Conservation (phyloP, 2,888 invertebrate genomes). For the Agriopis aurantiaria region DNA sequence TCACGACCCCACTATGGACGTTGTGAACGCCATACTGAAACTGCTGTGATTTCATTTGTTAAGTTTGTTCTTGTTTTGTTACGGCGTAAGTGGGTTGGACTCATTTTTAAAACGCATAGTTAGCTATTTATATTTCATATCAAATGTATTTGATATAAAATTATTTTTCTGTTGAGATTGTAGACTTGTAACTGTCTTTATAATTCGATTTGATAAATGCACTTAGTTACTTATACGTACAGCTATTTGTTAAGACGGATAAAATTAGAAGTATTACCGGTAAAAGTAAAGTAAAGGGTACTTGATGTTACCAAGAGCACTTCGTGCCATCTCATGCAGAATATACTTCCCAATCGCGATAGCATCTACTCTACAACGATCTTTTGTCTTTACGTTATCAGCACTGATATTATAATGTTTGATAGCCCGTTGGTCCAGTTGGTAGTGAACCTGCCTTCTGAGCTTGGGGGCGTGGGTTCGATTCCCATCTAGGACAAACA, state of each 20-base stretch:
- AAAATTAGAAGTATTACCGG: background rate
- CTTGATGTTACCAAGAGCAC: slow-evolving; percentile 3
- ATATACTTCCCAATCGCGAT: background rate
- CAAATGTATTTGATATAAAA: slow-evolving; percentile 7
- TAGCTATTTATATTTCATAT: slow-evolving; percentile 15
- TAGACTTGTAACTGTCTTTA: background rate
- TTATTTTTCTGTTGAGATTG: slow-evolving; percentile 15
- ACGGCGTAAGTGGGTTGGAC: slow-evolving; percentile 4
- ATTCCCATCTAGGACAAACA: no score
- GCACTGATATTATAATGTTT: background rate
- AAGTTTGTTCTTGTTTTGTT: slow-evolving; percentile 30
- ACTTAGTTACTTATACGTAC: slow-evolving; percentile 4
- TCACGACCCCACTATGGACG: slow-evolving; percentile 94
- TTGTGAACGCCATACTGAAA: slow-evolving; percentile 74
- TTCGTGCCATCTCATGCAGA: background rate
- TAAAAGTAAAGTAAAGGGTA: slow-evolving; percentile 1
- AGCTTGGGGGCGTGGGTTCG: no score
- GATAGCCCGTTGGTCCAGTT: no score
- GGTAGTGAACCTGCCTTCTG: no score
- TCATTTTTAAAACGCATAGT: slow-evolving; percentile 25
- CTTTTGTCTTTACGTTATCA: background rate
- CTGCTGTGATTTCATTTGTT: slow-evolving; percentile 64
- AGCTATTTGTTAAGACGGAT: background rate
- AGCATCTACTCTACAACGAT: background rate
- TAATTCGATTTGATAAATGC: slow-evolving; percentile 4